Evolutionary conservation across 2,797 vertebrate species (phyloP).

Genomic region (Anabas testudineus): DNA sequence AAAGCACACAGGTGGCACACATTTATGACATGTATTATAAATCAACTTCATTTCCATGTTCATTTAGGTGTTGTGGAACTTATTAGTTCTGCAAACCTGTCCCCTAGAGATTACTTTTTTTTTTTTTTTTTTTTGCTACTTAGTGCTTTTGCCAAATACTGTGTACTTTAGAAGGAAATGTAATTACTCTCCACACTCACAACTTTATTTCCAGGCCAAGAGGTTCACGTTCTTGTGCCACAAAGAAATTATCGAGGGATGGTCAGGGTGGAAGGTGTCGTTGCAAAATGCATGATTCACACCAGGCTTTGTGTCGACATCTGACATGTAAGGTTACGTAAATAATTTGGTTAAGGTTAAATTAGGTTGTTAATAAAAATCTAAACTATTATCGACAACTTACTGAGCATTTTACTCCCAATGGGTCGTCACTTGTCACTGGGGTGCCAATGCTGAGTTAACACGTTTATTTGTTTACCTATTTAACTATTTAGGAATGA

Average conservation of each 20-base stretch:
- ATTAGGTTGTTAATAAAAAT: slow-evolving; percentile 6
- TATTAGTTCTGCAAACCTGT: slow-evolving; percentile 3
- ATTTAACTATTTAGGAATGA: slow-evolving; percentile 17
- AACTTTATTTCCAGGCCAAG: slow-evolving; percentile 1
- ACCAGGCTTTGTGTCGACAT: not conserved
- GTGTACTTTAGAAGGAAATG: not conserved
- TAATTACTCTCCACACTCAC: slow-evolving; percentile 1
- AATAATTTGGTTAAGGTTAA: slow-evolving; percentile 7
- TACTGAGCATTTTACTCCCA: too few relatives aligned
- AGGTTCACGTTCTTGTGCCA: not conserved
- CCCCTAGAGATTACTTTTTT: not conserved
- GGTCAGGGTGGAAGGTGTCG: not conserved
- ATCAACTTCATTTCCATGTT: slow-evolving; percentile 24
- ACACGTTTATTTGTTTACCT: slow-evolving; percentile 22
- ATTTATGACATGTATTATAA: slow-evolving; percentile 22
- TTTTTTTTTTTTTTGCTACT: not conserved
- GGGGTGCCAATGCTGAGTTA: slow-evolving; percentile 38
- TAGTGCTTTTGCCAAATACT: not conserved
- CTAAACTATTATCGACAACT: not conserved
- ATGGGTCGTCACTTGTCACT: slow-evolving; percentile 8
- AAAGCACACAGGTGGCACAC: slow-evolving; percentile 35
- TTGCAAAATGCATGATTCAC: not conserved
- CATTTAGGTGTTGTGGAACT: slow-evolving; percentile 21
- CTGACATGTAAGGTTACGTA: not conserved
- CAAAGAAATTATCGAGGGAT: not conserved